Conservation (phyloP, 2,888 invertebrate species). For the Oligia latruncula region DNA sequence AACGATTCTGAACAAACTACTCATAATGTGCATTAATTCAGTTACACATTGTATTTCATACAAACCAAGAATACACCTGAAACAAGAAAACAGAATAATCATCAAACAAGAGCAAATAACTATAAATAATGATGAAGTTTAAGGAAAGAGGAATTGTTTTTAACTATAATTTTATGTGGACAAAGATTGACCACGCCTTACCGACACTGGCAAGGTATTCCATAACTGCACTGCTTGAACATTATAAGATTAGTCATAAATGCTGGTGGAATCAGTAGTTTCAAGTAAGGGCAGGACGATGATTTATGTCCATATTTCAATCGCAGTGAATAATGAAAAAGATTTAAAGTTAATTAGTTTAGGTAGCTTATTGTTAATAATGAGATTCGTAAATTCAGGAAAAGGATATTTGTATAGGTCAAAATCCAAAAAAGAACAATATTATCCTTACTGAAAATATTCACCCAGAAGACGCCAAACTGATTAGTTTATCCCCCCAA, state of each 20-base stretch:
- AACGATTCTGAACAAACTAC: too few species aligned
- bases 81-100: background rate
- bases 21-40: too few species aligned
- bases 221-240: background rate
- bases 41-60: too few species aligned
- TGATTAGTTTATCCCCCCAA: conserved; percentile 30
- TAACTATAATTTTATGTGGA: background rate
- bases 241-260: background rate
- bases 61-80: background rate
- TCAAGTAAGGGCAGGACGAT: background rate
- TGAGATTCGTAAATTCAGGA: background rate
- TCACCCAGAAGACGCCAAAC: conserved; percentile 31
- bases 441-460: conserved; percentile 16
- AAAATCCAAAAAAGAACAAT: background rate
- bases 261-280: background rate
- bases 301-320: background rate
- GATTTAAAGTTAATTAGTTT: background rate
- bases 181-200: background rate
- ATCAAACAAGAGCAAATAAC: background rate
- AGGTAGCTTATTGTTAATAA: background rate
- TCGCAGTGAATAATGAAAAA: background rate
- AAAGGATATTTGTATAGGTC: background rate
- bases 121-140: background rate
- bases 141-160: background rate
- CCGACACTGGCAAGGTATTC: background rate